A percentile compares a stretch with the other conserved stretches of the same genome.
Evolutionary conservation across 2,888 invertebrate species (phyloP).

Genomic region (Lysandra bellargus): DNA sequence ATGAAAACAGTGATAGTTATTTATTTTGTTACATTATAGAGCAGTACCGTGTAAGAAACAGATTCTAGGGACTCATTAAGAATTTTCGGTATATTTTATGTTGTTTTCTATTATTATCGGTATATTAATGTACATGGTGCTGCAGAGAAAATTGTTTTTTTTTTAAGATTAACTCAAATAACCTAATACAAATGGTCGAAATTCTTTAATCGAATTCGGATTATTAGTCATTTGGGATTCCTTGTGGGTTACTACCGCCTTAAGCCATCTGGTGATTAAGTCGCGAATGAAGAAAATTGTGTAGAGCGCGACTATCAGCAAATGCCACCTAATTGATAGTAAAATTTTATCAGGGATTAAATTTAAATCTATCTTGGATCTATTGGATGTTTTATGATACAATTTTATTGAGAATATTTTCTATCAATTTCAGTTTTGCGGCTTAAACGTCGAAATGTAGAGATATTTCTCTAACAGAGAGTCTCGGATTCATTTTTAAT

Average conservation of each 20-base stretch:
- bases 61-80: too few relatives aligned
- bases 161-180: background rate
- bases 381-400: too few relatives aligned
- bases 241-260: conserved; percentile 8
- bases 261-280: conserved; percentile 1
- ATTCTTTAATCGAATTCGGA: background rate
- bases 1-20: background rate
- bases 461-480: too few relatives aligned
- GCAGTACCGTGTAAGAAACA: too few relatives aligned
- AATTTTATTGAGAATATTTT: too few relatives aligned
- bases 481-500: too few relatives aligned
- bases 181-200: background rate
- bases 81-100: too few relatives aligned
- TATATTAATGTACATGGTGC: too few relatives aligned
- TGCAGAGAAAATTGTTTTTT: background rate
- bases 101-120: too few relatives aligned
- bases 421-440: too few relatives aligned
- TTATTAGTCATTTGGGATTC: conserved; percentile 8
- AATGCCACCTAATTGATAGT: background rate
- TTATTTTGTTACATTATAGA: too few relatives aligned
- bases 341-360: background rate
- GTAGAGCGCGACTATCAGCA: background rate
- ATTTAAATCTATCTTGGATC: background rate
- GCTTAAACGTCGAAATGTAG: too few relatives aligned
- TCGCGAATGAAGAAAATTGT: background rate